Conservation (phyloP, 2,113 vertebrate species). For the Misgurnus anguillicaudatus region DNA sequence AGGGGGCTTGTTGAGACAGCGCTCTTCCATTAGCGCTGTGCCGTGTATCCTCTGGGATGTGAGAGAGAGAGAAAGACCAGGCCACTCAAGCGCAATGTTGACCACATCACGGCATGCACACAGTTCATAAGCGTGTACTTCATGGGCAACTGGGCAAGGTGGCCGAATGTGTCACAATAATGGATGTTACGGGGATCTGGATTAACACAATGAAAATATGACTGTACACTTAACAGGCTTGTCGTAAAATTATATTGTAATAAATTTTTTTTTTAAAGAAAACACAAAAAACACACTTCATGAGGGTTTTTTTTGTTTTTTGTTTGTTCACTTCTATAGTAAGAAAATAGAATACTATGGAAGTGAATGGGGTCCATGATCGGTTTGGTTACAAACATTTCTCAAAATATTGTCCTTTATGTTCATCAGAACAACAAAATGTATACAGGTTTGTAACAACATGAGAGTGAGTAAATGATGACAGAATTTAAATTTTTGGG, state of each 20-base stretch:
- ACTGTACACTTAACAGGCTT: background rate
- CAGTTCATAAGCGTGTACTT: background rate
- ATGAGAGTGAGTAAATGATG: too few relatives aligned
- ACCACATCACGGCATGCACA: constrained; percentile 29
- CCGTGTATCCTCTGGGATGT: constrained; percentile 18
- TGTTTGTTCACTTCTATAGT: too few relatives aligned
- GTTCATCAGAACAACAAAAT: too few relatives aligned
- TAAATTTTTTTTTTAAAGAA: background rate
- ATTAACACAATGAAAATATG: background rate
- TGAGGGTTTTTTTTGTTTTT: too few relatives aligned
- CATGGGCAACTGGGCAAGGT: constrained; percentile 11
- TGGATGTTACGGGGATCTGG: background rate
- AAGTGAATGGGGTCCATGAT: too few relatives aligned
- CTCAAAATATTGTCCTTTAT: too few relatives aligned
- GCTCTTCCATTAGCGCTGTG: constrained; percentile 46
- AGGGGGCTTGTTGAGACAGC: constrained; percentile 37
- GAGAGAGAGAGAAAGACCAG: background rate
- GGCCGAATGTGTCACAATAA: background rate
- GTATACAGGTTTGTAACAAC: too few relatives aligned
- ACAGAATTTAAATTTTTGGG: too few relatives aligned
- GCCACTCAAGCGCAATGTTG: constrained; percentile 13
- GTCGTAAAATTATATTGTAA: background rate
- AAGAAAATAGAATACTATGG: too few relatives aligned
- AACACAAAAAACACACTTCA: background rate
- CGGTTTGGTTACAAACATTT: too few relatives aligned